These are phyloP conservation scores for Rattus rattus DNA, from an alignment of 2,113 vertebrate genomes.

Conservation along the genomic window DNA sequence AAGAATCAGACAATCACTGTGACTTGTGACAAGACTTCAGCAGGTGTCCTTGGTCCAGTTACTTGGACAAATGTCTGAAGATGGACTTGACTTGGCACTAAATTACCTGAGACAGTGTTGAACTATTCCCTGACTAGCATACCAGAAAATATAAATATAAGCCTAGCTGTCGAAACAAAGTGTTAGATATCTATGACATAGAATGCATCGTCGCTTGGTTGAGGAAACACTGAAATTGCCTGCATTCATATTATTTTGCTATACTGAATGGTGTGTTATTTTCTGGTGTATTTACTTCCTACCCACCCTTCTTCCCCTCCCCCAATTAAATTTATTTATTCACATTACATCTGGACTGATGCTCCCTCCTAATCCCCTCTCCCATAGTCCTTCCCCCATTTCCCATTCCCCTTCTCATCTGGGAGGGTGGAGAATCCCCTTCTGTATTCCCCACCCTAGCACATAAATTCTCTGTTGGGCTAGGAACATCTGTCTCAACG, in stretches of 20 bases:
- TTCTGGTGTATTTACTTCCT: slow-evolving; percentile 21
- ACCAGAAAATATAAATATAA: slow-evolving; percentile 84
- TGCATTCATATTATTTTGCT: slow-evolving; percentile 82
- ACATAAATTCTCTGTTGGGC: too few species aligned
- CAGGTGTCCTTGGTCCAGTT: slow-evolving; percentile 83
- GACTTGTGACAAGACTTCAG: slow-evolving; percentile 83
- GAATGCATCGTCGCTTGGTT: slow-evolving; percentile 83
- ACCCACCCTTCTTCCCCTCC: too few species aligned
- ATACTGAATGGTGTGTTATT: slow-evolving; percentile 76
- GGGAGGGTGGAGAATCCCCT: too few species aligned
- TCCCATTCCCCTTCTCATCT: too few species aligned
- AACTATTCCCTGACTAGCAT: slow-evolving; percentile 79
- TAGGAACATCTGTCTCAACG: too few species aligned
- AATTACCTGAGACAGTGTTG: slow-evolving; percentile 83
- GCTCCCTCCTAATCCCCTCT: too few species aligned
- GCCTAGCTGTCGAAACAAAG: slow-evolving; percentile 81
- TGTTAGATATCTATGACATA: slow-evolving; percentile 85
- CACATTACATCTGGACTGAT: too few species aligned
- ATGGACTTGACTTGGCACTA: slow-evolving; percentile 82
- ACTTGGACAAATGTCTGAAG: slow-evolving; percentile 81
- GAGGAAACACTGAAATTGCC: slow-evolving; percentile 84
- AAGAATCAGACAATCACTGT: slow-evolving; percentile 78
- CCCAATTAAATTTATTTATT: too few species aligned
- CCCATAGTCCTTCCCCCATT: too few species aligned
- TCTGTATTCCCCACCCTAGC: too few species aligned